A percentile compares a stretch with the other conserved stretches of the same genome.
Evolutionary conservation across 2,113 vertebrate species (phyloP).

Genomic region (Fukomys damarensis): DNA sequence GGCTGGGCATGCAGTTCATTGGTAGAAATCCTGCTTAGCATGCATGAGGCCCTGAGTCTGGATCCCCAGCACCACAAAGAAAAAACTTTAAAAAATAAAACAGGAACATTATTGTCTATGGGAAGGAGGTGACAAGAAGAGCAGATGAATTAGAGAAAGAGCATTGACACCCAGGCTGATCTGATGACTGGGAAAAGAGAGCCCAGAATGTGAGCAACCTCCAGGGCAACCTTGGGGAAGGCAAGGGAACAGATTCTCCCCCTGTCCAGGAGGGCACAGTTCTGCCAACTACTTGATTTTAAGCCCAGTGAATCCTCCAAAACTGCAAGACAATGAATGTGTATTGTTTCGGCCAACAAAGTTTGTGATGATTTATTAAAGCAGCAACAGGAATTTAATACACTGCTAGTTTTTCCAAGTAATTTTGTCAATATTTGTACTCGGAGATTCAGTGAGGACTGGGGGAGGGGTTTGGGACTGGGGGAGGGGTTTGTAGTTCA

Average conservation of each 20-base stretch:
- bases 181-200: neutral
- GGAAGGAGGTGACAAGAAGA: neutral
- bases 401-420: neutral
- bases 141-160: neutral
- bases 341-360: neutral
- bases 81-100: neutral
- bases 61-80: neutral
- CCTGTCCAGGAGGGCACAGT: neutral
- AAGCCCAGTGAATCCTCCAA: neutral
- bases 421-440: neutral
- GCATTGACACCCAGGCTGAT: rapidly evolving
- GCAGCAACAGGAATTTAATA: neutral
- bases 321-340: neutral
- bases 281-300: neutral
- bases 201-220: neutral
- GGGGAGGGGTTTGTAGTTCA: no score
- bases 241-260: neutral
- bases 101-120: neutral
- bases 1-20: neutral
- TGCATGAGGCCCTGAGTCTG: neutral
- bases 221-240: neutral
- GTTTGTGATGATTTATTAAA: neutral
- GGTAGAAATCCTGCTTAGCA: no score
- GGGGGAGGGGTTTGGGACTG: no score
- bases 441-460: neutral